phyloP scores from a whole-genome alignment of 2,113 vertebrate genomes.

The Anhinga anhinga region DNA sequence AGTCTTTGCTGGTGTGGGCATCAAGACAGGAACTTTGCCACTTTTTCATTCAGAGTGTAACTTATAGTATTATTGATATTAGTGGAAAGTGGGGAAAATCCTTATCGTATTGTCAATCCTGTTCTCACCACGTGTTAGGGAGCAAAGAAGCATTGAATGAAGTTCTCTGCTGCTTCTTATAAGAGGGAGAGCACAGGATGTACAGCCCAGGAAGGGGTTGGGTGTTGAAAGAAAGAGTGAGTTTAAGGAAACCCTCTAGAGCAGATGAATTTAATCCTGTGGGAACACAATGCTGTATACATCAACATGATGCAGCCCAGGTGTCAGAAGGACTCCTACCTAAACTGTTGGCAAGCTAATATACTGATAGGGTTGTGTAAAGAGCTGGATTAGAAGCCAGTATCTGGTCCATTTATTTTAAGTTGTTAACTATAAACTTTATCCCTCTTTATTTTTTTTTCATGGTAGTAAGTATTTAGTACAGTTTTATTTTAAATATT shows the following conservation, averaged over 20 bases:
- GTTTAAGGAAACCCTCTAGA: not conserved
- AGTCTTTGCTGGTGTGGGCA: not conserved
- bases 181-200: not conserved
- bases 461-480: not conserved
- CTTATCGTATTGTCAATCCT: not conserved
- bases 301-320: fast-evolving
- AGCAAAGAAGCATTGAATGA: not conserved
- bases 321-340: not conserved
- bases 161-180: not conserved
- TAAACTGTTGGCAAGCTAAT: not conserved
- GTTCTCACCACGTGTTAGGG: not conserved
- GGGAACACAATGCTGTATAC: not conserved
- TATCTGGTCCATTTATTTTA: not conserved
- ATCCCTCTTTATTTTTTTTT: not conserved
- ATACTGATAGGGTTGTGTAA: not conserved
- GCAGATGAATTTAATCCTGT: not conserved
- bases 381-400: not conserved
- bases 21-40: fast-evolving
- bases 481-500: not conserved
- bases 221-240: not conserved
- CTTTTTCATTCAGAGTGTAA: not conserved
- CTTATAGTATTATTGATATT: not conserved
- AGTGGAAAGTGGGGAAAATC: not conserved
- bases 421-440: not conserved
- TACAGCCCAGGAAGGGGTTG: fast-evolving